Conservation (phyloP, 2,888 invertebrate genomes). For the Galeruca laticollis region DNA sequence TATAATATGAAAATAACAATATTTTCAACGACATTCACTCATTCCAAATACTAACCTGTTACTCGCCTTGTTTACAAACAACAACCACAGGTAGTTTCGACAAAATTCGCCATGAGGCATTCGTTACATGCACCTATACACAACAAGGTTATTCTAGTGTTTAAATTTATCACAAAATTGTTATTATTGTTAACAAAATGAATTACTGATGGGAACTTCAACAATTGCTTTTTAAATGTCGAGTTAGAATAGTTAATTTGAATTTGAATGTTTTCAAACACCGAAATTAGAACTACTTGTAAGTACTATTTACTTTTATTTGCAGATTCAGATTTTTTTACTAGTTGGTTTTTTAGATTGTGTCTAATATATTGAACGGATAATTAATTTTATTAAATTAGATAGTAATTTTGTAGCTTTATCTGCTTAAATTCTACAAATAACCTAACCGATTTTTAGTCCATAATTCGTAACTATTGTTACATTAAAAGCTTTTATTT, state of each 20-base stretch:
- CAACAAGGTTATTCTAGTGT: conserved; percentile 2
- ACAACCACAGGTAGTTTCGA: not conserved
- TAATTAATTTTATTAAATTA: too few relatives aligned
- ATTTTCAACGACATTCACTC: not conserved
- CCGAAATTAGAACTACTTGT: too few relatives aligned
- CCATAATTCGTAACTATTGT: too few relatives aligned
- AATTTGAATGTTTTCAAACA: too few relatives aligned
- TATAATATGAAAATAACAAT: not conserved
- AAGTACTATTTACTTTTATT: too few relatives aligned
- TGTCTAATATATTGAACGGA: too few relatives aligned
- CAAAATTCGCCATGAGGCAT: not conserved
- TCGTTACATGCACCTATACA: not conserved
- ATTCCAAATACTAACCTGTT: conserved; percentile 1
- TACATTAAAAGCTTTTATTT: too few relatives aligned
- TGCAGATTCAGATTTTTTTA: too few relatives aligned
- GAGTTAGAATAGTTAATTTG: not conserved
- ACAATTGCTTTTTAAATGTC: not conserved
- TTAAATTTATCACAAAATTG: conserved; percentile 3
- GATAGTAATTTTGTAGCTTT: too few relatives aligned
- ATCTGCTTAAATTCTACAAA: too few relatives aligned
- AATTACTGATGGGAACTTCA: not conserved
- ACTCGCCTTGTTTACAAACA: not conserved
- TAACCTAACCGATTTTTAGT: too few relatives aligned
- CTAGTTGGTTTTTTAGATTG: too few relatives aligned
- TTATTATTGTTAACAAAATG: conserved; percentile 4